phyloP scores from a whole-genome alignment of 2,113 vertebrate genomes.

The Ceratotherium simum region DNA sequence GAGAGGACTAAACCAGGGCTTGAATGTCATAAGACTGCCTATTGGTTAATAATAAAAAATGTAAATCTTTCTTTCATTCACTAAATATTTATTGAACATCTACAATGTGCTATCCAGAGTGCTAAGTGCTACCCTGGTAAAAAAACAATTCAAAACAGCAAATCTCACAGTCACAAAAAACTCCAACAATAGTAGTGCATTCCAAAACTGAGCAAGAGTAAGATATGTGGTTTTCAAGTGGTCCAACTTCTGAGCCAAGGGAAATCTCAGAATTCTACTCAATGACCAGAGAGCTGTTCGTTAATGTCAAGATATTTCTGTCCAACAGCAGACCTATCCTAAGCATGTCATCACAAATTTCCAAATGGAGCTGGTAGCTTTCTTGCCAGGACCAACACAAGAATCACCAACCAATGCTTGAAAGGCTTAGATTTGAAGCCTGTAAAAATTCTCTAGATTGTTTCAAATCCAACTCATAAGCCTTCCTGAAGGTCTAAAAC shows the following conservation, averaged over 20 bases:
- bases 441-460: not conserved
- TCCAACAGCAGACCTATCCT: not conserved
- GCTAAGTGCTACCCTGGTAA: not conserved
- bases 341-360: not conserved
- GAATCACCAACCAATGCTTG: not conserved
- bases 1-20: not conserved
- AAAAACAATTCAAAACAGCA: constrained; percentile 11
- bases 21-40: not conserved
- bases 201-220: not conserved
- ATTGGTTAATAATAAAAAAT: not conserved
- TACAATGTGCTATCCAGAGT: not conserved
- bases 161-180: not conserved
- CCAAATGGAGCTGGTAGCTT: not conserved
- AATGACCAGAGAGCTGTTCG: not conserved
- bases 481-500: not conserved
- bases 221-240: not conserved
- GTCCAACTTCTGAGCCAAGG: not conserved
- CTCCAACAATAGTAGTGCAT: not conserved
- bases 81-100: not conserved
- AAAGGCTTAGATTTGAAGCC: not conserved
- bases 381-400: not conserved
- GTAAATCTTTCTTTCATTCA: not conserved
- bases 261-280: not conserved
- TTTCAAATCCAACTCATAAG: not conserved
- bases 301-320: not conserved